These are phyloP conservation scores for Micropoecilia bifurca DNA, from an alignment of 2,797 vertebrate genomes.

Conservation along the genomic window DNA sequence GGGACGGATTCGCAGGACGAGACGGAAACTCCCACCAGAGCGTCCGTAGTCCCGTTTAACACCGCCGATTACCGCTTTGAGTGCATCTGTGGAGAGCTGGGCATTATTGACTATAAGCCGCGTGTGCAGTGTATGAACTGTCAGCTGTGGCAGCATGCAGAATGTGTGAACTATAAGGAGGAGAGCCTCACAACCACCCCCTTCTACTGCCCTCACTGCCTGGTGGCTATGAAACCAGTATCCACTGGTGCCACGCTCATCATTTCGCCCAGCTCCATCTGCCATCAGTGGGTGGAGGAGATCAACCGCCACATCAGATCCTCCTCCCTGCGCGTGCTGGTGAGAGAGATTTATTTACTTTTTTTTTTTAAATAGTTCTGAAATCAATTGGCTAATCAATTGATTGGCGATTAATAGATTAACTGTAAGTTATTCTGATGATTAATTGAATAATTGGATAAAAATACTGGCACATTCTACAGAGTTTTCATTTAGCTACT, in stretches of 20 bases:
- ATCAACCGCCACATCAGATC: slow-evolving; percentile 94
- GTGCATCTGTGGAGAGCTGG: slow-evolving; percentile 95
- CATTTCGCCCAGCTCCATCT: slow-evolving; percentile 98
- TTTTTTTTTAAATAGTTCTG: not conserved
- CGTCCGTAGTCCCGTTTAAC: slow-evolving; percentile 81
- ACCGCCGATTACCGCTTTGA: slow-evolving; percentile 92
- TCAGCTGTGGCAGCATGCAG: slow-evolving; percentile 95
- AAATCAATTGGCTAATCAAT: not conserved
- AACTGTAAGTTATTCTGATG: too few relatives aligned
- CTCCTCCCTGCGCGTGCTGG: slow-evolving; percentile 92
- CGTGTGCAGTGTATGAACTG: slow-evolving; percentile 97
- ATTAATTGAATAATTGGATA: too few relatives aligned
- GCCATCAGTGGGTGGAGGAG: slow-evolving; percentile 99
- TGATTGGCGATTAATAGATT: too few relatives aligned
- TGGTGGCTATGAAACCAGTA: slow-evolving; percentile 97
- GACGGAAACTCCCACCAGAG: slow-evolving; percentile 62
- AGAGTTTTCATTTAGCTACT: too few relatives aligned
- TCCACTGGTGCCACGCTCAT: slow-evolving; percentile 95
- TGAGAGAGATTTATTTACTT: slow-evolving; percentile 59
- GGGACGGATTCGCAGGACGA: slow-evolving; percentile 35
- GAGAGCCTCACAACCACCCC: slow-evolving; percentile 90
- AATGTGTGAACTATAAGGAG: slow-evolving; percentile 96
- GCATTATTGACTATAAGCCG: slow-evolving; percentile 89
- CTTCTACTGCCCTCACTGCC: slow-evolving; percentile 98
- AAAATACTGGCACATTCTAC: too few relatives aligned